Base-by-base conservation (phyloP, 2,888 invertebrate species). In the Onthophagus sagittarius region DNA sequence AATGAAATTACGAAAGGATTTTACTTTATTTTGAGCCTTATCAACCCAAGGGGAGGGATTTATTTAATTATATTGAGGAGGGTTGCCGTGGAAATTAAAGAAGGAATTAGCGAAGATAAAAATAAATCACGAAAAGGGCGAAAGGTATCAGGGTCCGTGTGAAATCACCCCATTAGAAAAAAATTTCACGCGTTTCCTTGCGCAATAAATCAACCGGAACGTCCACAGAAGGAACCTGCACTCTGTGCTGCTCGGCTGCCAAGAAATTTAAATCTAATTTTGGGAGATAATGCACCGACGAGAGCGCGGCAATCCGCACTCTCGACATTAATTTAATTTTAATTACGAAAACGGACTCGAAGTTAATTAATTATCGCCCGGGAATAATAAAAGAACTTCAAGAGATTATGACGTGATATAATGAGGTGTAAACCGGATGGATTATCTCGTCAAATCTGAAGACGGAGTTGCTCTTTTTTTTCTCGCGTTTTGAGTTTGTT, bases 111-210 rank as follows among this genome's bases (percentile, higher is more conserved):
- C 39, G 39, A 53, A 53, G 39, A 11, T 53, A 7, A 39, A 62
- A 53, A 79, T 79, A 79, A 80, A 79, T 79, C 79, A 79, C 72
- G 74, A 77, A 76, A 72, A 75, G 73, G 69, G 63, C 62, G 31
- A 77, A 76, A 67, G 67, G 32, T 15, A 31, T n/a, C 32, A 23
- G 67, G 67, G 15, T 23, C 78, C 23, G 23, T 78, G 72, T 79
- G 74, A 81, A 81, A 80, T 80, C 78, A 77, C 62, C 71, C 79
- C 75, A 79, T 80, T 81, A 79, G 79, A 78, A 77, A 76, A 53
- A 79, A 80, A 81, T 80, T 81, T 81, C 78, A 81, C 80, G 80
- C 80, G 80, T 80, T 81, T 81, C 80, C 77, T 78, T 77, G 78
- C 78, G 76, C 78, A 79, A 81, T 81, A 81, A 81, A 81, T 81